Evolutionary conservation across 37 sponge, comb jelly and placozoan genomes (phyloP).

Genomic region (Aplysina aerophoba): DNA sequence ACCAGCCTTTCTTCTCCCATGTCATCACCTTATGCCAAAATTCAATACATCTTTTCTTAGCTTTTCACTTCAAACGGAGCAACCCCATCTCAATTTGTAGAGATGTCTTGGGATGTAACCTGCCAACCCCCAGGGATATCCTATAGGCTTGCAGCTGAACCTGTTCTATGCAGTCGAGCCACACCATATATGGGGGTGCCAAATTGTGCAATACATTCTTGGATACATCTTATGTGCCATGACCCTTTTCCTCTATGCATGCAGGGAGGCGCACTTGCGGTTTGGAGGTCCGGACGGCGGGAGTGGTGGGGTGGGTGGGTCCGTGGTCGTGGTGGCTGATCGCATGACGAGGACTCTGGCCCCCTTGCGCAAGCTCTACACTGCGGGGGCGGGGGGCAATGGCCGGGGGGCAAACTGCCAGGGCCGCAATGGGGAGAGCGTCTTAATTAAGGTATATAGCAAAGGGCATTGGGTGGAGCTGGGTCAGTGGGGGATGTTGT

Average conservation of each 20-base stretch:
- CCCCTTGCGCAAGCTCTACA: slow-evolving; percentile 52
- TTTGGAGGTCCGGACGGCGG: slow-evolving; percentile 86
- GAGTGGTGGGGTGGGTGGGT: slow-evolving; percentile 85
- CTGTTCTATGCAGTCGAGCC: no score
- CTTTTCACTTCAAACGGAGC: no score
- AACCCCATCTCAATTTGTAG: no score
- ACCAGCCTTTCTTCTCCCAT: no score
- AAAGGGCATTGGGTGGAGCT: not conserved
- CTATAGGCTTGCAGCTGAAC: no score
- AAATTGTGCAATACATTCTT: no score
- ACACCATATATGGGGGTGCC: no score
- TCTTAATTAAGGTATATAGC: slow-evolving; percentile 51
- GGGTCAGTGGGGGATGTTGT: not conserved
- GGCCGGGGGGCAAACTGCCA: slow-evolving; percentile 54
- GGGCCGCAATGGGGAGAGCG: slow-evolving; percentile 65
- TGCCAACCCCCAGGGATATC: no score
- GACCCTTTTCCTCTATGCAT: not conserved
- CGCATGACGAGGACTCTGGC: slow-evolving; percentile 47
- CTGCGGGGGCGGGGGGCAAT: slow-evolving; percentile 50
- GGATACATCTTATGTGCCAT: no score
- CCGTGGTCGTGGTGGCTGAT: slow-evolving; percentile 43
- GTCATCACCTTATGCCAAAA: no score
- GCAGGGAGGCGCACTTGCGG: slow-evolving; percentile 45
- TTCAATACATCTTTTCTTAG: no score
- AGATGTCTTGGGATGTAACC: no score